Percentiles rank a stretch among this genome's conserved stretches.
Conservation (phyloP, 1,140 invertebrate species). For the Copidosoma floridanum region DNA sequence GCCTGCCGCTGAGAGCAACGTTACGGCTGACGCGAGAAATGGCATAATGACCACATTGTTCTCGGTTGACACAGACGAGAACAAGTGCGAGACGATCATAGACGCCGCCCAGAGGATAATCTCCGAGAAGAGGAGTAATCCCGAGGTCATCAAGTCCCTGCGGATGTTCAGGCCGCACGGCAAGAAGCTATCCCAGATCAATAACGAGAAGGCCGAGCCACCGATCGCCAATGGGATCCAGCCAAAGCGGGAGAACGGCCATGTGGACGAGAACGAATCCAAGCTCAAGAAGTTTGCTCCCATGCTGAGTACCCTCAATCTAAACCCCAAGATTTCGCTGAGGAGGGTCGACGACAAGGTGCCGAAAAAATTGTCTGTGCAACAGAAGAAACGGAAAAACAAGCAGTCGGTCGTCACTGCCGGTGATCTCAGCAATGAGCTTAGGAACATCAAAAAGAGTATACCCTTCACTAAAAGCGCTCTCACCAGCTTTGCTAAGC, state of each 20-base stretch:
- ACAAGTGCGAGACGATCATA: conserved; percentile 52
- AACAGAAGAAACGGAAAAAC: conserved; percentile 44
- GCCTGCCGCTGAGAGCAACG: conserved; percentile 46
- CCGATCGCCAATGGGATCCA: conserved; percentile 33
- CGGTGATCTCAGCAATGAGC: conserved; percentile 43
- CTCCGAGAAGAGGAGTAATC: conserved; percentile 56
- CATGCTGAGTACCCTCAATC: conserved; percentile 55
- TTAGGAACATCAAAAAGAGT: conserved; percentile 48
- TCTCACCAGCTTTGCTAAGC: conserved; percentile 41
- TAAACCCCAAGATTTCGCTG: conserved; percentile 58
- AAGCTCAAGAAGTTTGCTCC: conserved; percentile 49
- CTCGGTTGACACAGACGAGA: conserved; percentile 52
- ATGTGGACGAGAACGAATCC: conserved; percentile 30
- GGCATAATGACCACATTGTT: conserved; percentile 53
- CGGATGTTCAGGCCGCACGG: conserved; percentile 58
- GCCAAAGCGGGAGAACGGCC: conserved; percentile 43
- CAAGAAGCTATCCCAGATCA: conserved; percentile 27
- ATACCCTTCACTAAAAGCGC: conserved; percentile 46
- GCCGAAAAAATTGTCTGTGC: conserved; percentile 34
- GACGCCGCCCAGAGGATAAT: conserved; percentile 48
- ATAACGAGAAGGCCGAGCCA: conserved; percentile 37
- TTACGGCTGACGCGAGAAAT: conserved; percentile 47
- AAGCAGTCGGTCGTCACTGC: conserved; percentile 39
- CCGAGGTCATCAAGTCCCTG: conserved; percentile 59
- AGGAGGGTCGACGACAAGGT: conserved; percentile 52